These are phyloP conservation scores for Gymnobelideus leadbeateri DNA, from an alignment of 2,113 vertebrate species.

Conservation along the genomic window DNA sequence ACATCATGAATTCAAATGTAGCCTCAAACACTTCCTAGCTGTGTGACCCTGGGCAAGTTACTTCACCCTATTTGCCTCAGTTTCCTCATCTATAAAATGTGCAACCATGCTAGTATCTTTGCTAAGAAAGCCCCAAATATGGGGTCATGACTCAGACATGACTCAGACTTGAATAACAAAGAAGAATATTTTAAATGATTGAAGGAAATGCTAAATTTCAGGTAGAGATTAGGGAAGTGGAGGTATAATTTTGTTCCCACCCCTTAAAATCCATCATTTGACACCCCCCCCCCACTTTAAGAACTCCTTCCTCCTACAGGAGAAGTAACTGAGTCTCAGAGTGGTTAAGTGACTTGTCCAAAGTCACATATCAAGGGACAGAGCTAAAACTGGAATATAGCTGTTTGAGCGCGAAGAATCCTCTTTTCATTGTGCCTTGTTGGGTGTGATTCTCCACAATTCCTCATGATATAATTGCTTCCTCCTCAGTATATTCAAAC, in stretches of 20 bases:
- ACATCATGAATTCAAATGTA: background rate
- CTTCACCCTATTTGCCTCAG: background rate
- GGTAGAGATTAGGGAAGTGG: background rate
- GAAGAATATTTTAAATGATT: background rate
- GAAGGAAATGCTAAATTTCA: background rate
- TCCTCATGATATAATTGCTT: background rate
- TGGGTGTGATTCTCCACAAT: background rate
- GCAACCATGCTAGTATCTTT: background rate
- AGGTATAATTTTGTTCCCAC: background rate
- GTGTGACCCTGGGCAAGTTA: background rate
- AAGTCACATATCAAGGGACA: background rate
- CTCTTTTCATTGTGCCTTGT: background rate
- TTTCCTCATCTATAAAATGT: constrained; percentile 40
- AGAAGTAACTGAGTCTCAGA: background rate
- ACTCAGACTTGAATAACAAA: background rate
- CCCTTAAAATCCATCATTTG: background rate
- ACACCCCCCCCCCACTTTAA: background rate
- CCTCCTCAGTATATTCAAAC: background rate
- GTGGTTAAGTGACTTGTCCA: background rate
- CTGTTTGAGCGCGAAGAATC: background rate
- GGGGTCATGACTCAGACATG: background rate
- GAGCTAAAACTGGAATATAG: background rate
- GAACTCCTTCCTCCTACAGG: background rate
- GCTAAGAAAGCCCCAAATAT: background rate
- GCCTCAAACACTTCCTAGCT: background rate